Base-by-base conservation (phyloP, 2,797 vertebrate species). In the Typhlichthys subterraneus region DNA sequence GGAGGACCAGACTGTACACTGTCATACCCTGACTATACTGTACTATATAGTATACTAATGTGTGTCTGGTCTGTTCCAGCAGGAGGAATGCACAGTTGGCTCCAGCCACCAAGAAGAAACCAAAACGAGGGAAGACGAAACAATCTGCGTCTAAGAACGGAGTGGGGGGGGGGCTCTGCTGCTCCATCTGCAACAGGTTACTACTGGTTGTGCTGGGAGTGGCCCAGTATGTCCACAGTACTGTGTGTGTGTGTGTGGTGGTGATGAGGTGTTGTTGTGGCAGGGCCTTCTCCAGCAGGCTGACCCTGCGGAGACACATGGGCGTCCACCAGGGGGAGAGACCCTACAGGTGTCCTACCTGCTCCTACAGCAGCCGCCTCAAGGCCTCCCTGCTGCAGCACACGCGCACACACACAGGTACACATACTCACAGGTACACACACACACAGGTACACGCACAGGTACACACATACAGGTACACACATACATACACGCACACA, bases 341-440 rank as follows among this genome's bases (percentile, higher is more conserved):
- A 79, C 87, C 89, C 0, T 91, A 87, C 76, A 71, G 59, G 12
- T 93, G 91, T 76, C 85, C 83, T 5, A 70, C 67, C 60, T 93
- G 88, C 6, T 1, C 84, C 0, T 88, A 89, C 54, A 66, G 87
- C 76, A 91, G 85, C 69, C 77, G 86, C 9, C 89, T 93, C 19
- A 89, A 92, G 85, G 87, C 88, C 15, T 94, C 90, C 0, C 83
- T 94, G 29, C 74, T 72, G 47, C 84, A 93, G 42, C 91, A 88
- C 74, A 59, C 91, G 53, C 84, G 90, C 3, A 82, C 88, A 2
- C 86, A 91, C 67, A 88, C 90, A 77, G 88, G 90, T 94, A 56
- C 65, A 11, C 61, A n/a, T n/a, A n/a, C n/a, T n/a, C n/a, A n/a
- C n/a, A n/a, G n/a, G n/a, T n/a, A 59, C 45, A 45, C 42, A 13